Conservation (phyloP, 2,888 invertebrate genomes). For the Diplazon laetatorius region DNA sequence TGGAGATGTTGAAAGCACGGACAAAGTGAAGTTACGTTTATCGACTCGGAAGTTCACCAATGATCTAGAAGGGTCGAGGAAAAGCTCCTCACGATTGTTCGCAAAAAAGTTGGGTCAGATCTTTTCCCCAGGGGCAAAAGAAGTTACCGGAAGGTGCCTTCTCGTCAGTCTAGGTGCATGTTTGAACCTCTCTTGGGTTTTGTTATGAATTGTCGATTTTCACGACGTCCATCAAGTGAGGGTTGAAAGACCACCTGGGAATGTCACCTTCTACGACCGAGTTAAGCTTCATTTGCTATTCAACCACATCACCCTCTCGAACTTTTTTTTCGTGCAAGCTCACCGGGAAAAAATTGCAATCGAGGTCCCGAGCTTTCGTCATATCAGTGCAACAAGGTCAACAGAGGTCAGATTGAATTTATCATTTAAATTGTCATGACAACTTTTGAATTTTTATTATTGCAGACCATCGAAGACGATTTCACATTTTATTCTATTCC, state of each 20-base stretch:
- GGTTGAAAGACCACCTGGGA: neutral
- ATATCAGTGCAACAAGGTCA: neutral
- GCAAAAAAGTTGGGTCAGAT: neutral
- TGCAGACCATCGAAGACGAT: too few species aligned
- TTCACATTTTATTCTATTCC: too few species aligned
- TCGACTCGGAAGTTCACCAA: neutral
- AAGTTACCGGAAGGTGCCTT: neutral
- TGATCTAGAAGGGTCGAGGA: neutral
- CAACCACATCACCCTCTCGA: neutral
- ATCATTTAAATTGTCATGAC: neutral
- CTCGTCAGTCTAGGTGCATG: constrained; percentile 16
- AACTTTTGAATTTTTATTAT: too few species aligned
- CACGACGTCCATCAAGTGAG: neutral
- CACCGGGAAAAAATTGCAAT: neutral
- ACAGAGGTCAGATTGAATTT: neutral
- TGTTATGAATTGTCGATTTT: neutral
- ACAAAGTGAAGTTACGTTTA: constrained; percentile 13
- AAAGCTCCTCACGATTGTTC: neutral
- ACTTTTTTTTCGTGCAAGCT: constrained; percentile 14
- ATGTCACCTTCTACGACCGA: neutral
- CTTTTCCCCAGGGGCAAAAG: constrained; percentile 1
- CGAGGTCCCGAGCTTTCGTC: neutral
- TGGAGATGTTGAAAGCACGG: constrained; percentile 11
- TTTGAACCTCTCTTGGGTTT: neutral
- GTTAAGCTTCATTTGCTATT: neutral